Evolutionary conservation across 2,797 vertebrate species (phyloP).

Genomic region (Epinephelus coioides): DNA sequence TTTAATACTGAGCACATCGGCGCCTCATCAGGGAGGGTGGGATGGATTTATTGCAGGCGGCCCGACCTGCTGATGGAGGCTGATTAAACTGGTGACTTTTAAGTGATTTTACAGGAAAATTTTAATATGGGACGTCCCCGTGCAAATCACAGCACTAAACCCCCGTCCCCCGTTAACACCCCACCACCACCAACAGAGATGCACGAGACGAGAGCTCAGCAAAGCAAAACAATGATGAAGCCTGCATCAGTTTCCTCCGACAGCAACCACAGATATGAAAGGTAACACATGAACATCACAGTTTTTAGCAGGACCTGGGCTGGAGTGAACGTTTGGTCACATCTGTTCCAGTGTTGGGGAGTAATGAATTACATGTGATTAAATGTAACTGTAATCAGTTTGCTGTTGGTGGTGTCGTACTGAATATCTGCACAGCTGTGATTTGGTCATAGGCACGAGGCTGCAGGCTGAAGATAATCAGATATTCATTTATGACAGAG

Average conservation of each 20-base stretch:
- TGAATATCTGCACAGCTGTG: no score
- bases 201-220: neutral
- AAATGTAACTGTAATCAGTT: no score
- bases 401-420: no score
- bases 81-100: slow-evolving; percentile 30
- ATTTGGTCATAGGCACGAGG: no score
- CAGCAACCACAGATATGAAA: neutral
- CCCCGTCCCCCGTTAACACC: neutral
- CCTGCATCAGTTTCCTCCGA: neutral
- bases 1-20: slow-evolving; percentile 28
- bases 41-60: slow-evolving; percentile 15
- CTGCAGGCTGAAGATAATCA: no score
- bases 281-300: neutral
- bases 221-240: neutral
- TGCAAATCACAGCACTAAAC: slow-evolving; percentile 21
- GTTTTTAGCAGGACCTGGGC: neutral
- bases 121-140: neutral
- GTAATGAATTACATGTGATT: no score
- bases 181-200: neutral
- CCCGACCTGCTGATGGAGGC: slow-evolving; percentile 29
- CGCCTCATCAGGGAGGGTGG: slow-evolving; percentile 10
- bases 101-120: slow-evolving; percentile 5
- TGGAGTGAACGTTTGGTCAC: neutral
- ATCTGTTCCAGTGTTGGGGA: neutral
- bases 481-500: no score